Base-by-base conservation (phyloP, 2,113 vertebrate species). In the Callopanchax toddi region DNA sequence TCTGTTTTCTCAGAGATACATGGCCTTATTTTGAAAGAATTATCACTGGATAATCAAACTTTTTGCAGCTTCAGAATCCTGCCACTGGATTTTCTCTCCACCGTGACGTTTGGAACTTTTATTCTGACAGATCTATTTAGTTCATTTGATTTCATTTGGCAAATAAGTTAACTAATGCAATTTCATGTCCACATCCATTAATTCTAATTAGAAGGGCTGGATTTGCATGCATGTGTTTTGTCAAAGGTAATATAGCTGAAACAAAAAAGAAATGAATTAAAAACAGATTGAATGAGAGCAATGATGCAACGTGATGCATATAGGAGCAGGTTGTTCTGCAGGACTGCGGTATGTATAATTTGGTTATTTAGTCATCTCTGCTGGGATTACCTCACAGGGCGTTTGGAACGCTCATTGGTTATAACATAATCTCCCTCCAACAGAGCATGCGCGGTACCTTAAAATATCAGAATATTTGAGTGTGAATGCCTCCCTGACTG, bases 381-480 rank as follows among this genome's bases (percentile, higher is more conserved):
- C 73, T 60, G 64, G 78, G 82, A 83, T 83, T 82, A 80, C 84
- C 86, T 84, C 84, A 88, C 59, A 76, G 78, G 69, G 67, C 77
- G 78, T 67, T 81, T 83, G 82, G 76, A 73, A 80, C 79, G 69
- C 66, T 68, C 74, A 84, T 84, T 86, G 81, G 80, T 85, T 85
- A 73, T 74, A 81, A 74, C 69, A 82, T 86, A 72, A 83, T 79
- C 79, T 83, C 67, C 72, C 23, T 17, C 56, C 4, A 6, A 87
- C 74, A 79, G 91, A 75, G 84, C 89, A 91, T 89, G 90, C 90
- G 88, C 87, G 71, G 46, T 74, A 77, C 73, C 67, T 82, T 79
- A 74, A 82, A 85, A 79, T 79, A 80, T 82, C 61, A 70, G 76
- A 78, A 72, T 85, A 81, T 80, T 86, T 70, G 66, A 46, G 73